A percentile compares a stretch with the other conserved stretches of the same genome.
Evolutionary conservation across 1,140 invertebrate species (phyloP).

Genomic region (Leptopilina clavipes): DNA sequence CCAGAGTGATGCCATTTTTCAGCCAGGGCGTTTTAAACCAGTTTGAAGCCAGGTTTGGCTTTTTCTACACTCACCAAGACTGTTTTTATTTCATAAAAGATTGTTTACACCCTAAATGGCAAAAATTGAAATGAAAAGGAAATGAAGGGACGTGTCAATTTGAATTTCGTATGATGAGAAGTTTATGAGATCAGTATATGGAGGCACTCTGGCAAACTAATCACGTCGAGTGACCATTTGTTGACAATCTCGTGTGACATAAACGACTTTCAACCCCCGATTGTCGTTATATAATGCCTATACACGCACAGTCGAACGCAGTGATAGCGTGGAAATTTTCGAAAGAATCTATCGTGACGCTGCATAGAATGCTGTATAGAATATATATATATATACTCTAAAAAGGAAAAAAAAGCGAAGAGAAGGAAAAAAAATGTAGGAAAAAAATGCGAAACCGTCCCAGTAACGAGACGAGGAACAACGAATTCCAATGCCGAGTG

Average conservation of each 20-base stretch:
- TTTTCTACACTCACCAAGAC: no score
- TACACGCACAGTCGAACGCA: neutral
- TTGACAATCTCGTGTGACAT: constrained; percentile 19
- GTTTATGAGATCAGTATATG: neutral
- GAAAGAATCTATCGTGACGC: neutral
- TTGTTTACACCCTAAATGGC: no score
- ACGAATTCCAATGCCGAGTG: constrained; percentile 67
- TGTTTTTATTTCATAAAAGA: no score
- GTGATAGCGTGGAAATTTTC: constrained; percentile 10
- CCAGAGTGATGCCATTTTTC: no score
- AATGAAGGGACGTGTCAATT: neutral
- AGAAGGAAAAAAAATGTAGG: neutral
- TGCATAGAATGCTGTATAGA: no score
- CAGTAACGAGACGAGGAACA: constrained; percentile 67
- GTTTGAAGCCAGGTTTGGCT: no score
- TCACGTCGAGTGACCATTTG: constrained; percentile 10
- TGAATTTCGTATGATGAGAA: neutral
- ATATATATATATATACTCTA: no score
- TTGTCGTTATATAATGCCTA: constrained; percentile 12
- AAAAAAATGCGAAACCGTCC: constrained; percentile 31
- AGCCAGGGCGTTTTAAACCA: no score
- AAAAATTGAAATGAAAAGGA: neutral
- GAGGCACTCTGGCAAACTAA: neutral
- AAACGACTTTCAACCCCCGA: neutral
- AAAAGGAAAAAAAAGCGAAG: constrained; percentile 37